These are phyloP conservation scores for Lanius collurio DNA, from an alignment of 2,113 vertebrate genomes.

Conservation along the genomic window DNA sequence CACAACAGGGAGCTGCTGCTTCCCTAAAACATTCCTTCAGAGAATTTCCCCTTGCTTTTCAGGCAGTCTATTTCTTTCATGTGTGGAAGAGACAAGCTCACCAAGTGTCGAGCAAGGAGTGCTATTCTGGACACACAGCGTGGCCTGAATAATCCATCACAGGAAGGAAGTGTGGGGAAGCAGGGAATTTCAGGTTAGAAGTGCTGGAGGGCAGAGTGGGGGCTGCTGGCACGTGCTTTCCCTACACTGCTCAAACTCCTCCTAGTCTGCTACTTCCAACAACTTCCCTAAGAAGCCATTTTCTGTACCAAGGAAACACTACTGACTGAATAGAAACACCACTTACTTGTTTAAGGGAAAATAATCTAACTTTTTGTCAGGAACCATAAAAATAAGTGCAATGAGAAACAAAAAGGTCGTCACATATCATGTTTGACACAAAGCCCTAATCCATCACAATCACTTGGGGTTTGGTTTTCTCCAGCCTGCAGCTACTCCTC, in stretches of 20 bases:
- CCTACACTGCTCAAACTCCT: neutral
- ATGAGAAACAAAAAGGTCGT: neutral
- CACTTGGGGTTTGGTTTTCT: neutral
- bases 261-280: neutral
- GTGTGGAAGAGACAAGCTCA: neutral
- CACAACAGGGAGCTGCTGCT: neutral
- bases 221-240: neutral
- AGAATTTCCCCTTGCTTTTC: neutral
- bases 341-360: neutral
- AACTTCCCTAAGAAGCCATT: neutral
- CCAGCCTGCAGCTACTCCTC: neutral
- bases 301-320: neutral
- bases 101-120: neutral
- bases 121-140: neutral
- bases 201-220: neutral
- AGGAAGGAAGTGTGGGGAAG: neutral
- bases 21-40: neutral
- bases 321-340: neutral
- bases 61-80: neutral
- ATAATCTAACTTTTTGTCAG: neutral
- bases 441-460: neutral
- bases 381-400: slow-evolving; percentile 1
- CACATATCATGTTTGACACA: neutral
- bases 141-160: rapidly evolving
- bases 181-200: neutral